These are phyloP conservation scores for Lithobates pipiens DNA, from an alignment of 2,797 vertebrate species.

Conservation along the genomic window DNA sequence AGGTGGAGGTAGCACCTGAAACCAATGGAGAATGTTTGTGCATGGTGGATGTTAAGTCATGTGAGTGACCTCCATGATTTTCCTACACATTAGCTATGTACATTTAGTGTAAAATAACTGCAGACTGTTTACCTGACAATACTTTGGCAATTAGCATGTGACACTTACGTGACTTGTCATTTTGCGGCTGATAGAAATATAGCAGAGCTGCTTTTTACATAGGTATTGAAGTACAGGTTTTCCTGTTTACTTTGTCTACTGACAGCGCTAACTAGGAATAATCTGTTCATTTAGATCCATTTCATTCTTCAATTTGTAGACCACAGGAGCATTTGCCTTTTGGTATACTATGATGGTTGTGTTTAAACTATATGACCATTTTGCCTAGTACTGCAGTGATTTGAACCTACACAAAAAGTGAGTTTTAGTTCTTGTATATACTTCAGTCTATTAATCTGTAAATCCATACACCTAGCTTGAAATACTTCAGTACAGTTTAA, in stretches of 20 bases:
- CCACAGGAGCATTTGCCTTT: no score
- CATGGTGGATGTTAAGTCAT: conserved; percentile 48
- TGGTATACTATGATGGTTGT: no score
- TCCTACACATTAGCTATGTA: not conserved
- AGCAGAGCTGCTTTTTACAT: not conserved
- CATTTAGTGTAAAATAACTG: not conserved
- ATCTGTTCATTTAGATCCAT: no score
- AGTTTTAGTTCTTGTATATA: no score
- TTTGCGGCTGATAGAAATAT: not conserved
- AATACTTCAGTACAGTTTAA: not conserved
- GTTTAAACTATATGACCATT: not conserved
- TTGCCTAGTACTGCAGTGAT: not conserved
- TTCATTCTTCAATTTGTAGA: no score
- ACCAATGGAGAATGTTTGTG: conserved; percentile 26
- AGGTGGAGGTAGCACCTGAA: not conserved
- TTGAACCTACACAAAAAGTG: not conserved
- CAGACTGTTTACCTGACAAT: not conserved
- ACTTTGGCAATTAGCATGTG: not conserved
- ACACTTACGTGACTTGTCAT: not conserved
- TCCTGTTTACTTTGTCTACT: no score
- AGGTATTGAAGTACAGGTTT: not conserved
- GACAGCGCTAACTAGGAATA: no score
- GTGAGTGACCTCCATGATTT: not conserved
- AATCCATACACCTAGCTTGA: not conserved
- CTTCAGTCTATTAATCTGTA: no score